Evolutionary conservation across 2,797 vertebrate genomes (phyloP).

Genomic region (Gymnopithys bicolor): DNA sequence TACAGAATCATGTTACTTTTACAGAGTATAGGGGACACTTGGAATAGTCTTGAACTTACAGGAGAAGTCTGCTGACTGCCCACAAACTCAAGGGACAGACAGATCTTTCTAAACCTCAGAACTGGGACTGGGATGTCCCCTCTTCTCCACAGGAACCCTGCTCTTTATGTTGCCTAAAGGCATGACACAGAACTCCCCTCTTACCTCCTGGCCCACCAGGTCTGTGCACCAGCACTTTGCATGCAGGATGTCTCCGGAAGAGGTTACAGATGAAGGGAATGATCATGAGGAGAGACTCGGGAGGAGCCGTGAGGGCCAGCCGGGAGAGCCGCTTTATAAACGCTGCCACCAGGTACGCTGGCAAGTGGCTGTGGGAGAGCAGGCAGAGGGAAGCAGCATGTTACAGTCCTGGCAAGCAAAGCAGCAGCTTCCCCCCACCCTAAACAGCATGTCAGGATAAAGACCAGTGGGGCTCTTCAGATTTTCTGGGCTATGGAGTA

Average conservation of each 20-base stretch:
- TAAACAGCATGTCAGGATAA: rapidly evolving
- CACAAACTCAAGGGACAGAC: background rate
- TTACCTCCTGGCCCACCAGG: conserved; percentile 76
- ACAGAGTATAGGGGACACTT: background rate
- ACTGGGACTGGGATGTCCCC: background rate
- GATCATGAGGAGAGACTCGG: conserved; percentile 86
- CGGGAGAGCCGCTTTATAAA: conserved; percentile 92
- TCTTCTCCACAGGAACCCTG: background rate
- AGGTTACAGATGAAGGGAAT: conserved; percentile 95
- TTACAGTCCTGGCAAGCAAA: background rate
- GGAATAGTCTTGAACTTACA: background rate
- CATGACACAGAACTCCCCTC: rapidly evolving
- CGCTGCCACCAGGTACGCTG: conserved; percentile 91
- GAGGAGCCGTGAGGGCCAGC: conserved; percentile 88
- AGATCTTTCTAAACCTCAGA: background rate
- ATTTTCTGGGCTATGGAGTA: background rate
- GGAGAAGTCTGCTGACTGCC: background rate
- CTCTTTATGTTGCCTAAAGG: background rate
- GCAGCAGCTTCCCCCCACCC: background rate
- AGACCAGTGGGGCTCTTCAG: background rate
- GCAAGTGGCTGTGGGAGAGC: conserved; percentile 84
- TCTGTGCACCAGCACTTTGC: conserved; percentile 87
- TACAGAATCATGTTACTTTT: background rate
- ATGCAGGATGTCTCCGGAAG: conserved; percentile 90
- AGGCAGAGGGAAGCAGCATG: background rate